Percentiles rank a stretch among this genome's conserved stretches.
Conservation (phyloP, 1,140 invertebrate genomes). For the Eriocheir sinensis region DNA sequence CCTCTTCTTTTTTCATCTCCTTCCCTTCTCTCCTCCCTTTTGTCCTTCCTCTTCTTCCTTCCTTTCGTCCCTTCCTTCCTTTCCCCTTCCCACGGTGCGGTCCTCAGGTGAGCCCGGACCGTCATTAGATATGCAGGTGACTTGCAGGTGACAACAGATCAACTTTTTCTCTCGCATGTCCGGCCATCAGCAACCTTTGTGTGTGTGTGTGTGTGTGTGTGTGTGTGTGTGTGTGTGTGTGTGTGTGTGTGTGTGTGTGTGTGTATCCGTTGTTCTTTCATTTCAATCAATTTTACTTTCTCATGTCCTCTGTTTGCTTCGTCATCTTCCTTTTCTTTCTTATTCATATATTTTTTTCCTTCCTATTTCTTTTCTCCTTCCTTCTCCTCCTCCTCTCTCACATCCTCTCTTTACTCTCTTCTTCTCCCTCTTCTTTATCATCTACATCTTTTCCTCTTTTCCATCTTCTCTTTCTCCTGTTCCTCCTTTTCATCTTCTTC, state of each 20-base stretch:
- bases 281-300: not conserved
- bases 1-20: not conserved
- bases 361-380: not conserved
- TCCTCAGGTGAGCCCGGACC: too few species aligned
- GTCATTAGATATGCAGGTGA: too few species aligned
- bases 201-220: too few species aligned
- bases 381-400: not conserved
- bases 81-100: too few species aligned
- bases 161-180: too few species aligned
- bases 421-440: not conserved
- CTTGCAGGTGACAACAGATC: too few species aligned
- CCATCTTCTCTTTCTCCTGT: conserved; percentile 5
- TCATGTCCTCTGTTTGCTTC: not conserved
- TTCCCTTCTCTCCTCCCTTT: not conserved
- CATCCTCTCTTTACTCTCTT: not conserved
- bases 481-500: too few species aligned
- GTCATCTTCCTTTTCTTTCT: not conserved
- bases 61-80: not conserved
- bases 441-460: not conserved
- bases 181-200: too few species aligned
- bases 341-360: not conserved
- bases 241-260: too few species aligned
- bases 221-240: too few species aligned
- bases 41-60: not conserved
- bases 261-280: not conserved